Base-by-base conservation (phyloP, 2,797 vertebrate genomes). In the Mormyrus hasselquistii region DNA sequence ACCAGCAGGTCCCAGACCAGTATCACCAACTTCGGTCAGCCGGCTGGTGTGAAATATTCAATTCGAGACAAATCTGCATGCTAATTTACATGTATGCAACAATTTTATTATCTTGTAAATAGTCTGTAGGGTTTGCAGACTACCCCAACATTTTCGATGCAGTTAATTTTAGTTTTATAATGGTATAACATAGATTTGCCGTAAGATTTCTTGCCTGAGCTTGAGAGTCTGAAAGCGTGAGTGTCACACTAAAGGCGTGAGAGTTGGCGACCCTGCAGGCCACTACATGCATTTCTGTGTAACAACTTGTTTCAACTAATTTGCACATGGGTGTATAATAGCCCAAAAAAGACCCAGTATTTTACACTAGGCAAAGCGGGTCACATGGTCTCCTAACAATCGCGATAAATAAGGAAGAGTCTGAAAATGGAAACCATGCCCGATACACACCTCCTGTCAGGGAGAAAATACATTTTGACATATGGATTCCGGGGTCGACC, bases 381-480 rank as follows among this genome's bases (percentile, higher is more conserved):
- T 38, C 55, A 85, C 53, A 49, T 14, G 53, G 22, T 49, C 87
- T 50, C 22, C 25, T 47, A 53, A 38, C n/a, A 87, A 44, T 29
- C 2, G 19, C 34, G 44, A 84, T 50, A 84, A 84, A 84, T 47
- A 84, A 50, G 47, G 22, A 84, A 50, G 41, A n/a, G 47, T 25
- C n/a, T 25, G 47, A 83, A 50, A 84, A 50, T 84, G 34, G 38
- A 9, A 73, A 62, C 5, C 0, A 1, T 14, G 9, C 10, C 22
- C 0, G n/a, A 89, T 19, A 73, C 82, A 1, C 97, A 99, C 99
- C 99, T 99, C 96, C 99, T 97, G 92, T 99, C 99, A 59, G 99
- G 99, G 92, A 99, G 98, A 95, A 99, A 99, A 95, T 99, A 99
- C 97, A 99, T 99, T 96, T 99, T 99, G 92, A 99, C 97, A 92